Evolutionary conservation across 2,113 vertebrate genomes (phyloP).

Genomic region (Macrotus californicus): DNA sequence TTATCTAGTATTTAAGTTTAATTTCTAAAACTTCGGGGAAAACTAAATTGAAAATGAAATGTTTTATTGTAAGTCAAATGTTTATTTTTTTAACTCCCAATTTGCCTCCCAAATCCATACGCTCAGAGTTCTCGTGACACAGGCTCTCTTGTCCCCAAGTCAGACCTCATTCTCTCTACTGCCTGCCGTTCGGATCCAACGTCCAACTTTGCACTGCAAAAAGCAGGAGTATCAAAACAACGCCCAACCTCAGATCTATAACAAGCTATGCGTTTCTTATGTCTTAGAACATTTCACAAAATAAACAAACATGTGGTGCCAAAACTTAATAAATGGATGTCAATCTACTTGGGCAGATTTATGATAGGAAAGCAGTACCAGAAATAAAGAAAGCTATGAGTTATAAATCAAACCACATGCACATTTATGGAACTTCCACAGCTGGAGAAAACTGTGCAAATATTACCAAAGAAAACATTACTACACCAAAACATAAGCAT

Average conservation of each 20-base stretch:
- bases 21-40: constrained; percentile 33
- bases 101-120: neutral
- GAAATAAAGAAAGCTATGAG: constrained; percentile 36
- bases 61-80: constrained; percentile 23
- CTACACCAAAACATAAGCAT: neutral
- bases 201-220: constrained; percentile 17
- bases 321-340: constrained; percentile 37
- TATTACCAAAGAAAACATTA: constrained; percentile 15
- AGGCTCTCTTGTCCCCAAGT: neutral
- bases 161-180: neutral
- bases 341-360: constrained; percentile 27
- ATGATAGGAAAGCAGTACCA: constrained; percentile 18
- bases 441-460: constrained; percentile 23
- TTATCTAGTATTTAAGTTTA: constrained; percentile 8
- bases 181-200: neutral
- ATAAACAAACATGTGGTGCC: constrained; percentile 23
- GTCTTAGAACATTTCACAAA: constrained; percentile 36
- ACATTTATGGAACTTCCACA: neutral
- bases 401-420: constrained; percentile 21
- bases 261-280: constrained; percentile 12
- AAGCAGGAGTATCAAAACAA: constrained; percentile 17
- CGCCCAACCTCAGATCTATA: constrained; percentile 11
- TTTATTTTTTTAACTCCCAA: constrained; percentile 29
- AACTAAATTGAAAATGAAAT: constrained; percentile 29
- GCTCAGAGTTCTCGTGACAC: neutral